phyloP scores from a whole-genome alignment of 2,113 vertebrate species.

The Clupea harengus region DNA sequence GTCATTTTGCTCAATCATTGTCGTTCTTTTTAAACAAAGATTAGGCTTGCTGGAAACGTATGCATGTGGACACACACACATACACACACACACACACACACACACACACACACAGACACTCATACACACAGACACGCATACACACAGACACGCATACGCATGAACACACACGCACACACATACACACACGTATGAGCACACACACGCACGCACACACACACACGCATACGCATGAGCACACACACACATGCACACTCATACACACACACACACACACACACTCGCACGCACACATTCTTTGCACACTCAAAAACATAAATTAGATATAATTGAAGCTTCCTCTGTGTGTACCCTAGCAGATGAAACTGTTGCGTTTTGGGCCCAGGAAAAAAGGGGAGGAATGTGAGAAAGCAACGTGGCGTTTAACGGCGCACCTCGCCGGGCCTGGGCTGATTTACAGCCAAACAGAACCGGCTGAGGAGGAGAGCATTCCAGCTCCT shows the following conservation, averaged over 20 bases:
- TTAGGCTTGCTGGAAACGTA: background rate
- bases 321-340: slow-evolving; percentile 55
- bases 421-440: slow-evolving; percentile 50
- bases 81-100: background rate
- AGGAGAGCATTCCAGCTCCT: slow-evolving; percentile 50
- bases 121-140: background rate
- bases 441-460: slow-evolving; percentile 47
- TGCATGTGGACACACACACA: background rate
- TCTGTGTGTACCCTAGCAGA: slow-evolving; percentile 39
- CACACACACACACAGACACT: background rate
- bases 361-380: slow-evolving; percentile 20
- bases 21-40: background rate
- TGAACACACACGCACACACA: background rate
- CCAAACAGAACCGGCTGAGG: slow-evolving; percentile 37
- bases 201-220: too few relatives aligned
- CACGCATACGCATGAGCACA: background rate
- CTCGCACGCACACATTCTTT: background rate
- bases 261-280: slow-evolving; percentile 3
- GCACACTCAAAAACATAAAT: slow-evolving; percentile 30
- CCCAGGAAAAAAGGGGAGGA: slow-evolving; percentile 26
- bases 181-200: background rate
- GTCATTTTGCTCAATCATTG: background rate
- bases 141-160: background rate
- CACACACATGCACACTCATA: background rate
- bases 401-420: slow-evolving; percentile 35